Conservation (phyloP, 2,888 invertebrate genomes). For the Tridacna gigas region DNA sequence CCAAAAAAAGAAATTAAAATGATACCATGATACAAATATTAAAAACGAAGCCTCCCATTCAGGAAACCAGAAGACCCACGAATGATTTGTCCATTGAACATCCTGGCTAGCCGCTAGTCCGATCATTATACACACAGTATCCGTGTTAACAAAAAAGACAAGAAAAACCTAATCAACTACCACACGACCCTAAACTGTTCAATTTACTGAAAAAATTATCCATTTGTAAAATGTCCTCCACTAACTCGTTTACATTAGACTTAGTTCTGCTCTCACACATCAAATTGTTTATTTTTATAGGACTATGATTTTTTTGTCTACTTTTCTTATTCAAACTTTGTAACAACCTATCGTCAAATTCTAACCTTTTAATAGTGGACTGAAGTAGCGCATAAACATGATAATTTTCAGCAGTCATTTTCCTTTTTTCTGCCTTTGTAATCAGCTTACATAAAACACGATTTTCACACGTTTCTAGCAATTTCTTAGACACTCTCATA, state of each 20-base stretch:
- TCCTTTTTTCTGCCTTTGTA: conserved; percentile 50
- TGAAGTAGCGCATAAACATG: conserved; percentile 60
- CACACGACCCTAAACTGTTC: conserved; percentile 18
- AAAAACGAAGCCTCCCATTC: too few relatives aligned
- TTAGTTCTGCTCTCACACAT: too few relatives aligned
- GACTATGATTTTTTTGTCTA: too few relatives aligned
- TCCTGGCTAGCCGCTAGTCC: too few relatives aligned
- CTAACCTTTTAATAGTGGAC: conserved; percentile 48
- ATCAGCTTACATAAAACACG: conserved; percentile 44
- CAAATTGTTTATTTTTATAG: too few relatives aligned
- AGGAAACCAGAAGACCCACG: too few relatives aligned
- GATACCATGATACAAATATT: too few relatives aligned
- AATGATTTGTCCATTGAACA: too few relatives aligned
- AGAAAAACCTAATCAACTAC: not conserved
- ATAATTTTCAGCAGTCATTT: conserved; percentile 52
- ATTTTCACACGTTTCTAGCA: not conserved
- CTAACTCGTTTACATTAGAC: not conserved
- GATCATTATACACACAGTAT: too few relatives aligned
- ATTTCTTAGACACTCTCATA: not conserved
- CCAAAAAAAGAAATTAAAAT: too few relatives aligned
- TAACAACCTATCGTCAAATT: conserved; percentile 30
- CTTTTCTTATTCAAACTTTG: not conserved
- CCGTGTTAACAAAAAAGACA: not conserved
- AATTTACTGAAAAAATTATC: conserved; percentile 52
- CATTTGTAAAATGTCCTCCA: conserved; percentile 45